Conservation (phyloP, 1,140 invertebrate genomes). For the Pseudomyrmex sp. region DNA sequence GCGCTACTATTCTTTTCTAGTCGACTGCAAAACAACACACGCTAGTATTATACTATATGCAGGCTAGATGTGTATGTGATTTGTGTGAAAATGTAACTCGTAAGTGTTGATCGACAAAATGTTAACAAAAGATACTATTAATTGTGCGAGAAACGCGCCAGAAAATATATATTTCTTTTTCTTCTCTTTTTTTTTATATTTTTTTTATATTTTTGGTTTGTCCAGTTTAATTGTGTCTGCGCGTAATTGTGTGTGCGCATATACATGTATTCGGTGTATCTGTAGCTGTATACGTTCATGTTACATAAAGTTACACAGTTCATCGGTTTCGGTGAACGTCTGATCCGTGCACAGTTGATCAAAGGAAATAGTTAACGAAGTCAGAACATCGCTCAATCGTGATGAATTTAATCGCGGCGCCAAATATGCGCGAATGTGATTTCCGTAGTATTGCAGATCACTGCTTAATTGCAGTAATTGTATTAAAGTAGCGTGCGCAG, state of each 20-base stretch:
- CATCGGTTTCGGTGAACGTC: slow-evolving; percentile 20
- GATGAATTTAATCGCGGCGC: slow-evolving; percentile 64
- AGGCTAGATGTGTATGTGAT: slow-evolving; percentile 3
- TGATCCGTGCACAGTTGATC: slow-evolving; percentile 15
- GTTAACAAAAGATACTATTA: slow-evolving; percentile 6
- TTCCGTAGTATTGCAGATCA: slow-evolving; percentile 64
- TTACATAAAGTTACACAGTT: background rate
- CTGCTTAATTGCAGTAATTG: slow-evolving; percentile 72
- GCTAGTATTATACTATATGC: too few relatives aligned
- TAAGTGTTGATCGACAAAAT: background rate
- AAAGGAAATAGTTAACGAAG: slow-evolving; percentile 48
- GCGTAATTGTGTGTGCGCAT: too few relatives aligned
- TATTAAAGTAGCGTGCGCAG: slow-evolving; percentile 66
- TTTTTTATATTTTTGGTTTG: background rate
- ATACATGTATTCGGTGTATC: background rate
- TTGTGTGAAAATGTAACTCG: slow-evolving; percentile 9
- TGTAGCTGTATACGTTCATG: background rate
- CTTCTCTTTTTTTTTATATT: too few relatives aligned
- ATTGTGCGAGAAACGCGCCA: background rate
- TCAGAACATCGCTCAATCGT: slow-evolving; percentile 45
- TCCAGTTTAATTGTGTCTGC: background rate
- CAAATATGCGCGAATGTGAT: slow-evolving; percentile 60
- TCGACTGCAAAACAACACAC: slow-evolving; percentile 9
- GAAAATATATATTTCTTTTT: background rate
- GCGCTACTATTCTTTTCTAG: slow-evolving; percentile 50